Evolutionary conservation across 2,797 vertebrate genomes (phyloP).

Genomic region (Enteromius argenteus): DNA sequence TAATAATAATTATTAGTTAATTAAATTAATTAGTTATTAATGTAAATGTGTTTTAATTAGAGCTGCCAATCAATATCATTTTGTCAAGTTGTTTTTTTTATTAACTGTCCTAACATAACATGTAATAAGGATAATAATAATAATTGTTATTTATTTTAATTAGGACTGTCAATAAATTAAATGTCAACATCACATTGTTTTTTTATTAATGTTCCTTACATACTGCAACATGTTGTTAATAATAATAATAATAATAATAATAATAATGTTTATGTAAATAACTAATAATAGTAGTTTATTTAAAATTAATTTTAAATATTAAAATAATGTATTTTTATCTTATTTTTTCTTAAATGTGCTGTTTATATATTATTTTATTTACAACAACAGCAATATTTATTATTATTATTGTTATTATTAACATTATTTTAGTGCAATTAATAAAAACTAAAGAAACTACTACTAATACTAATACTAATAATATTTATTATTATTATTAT

Average conservation of each 20-base stretch:
- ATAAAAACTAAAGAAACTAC: neutral
- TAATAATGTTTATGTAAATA: neutral
- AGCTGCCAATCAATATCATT: neutral
- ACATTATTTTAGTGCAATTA: neutral
- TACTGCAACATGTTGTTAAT: neutral
- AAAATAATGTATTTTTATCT: neutral
- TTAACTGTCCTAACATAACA: neutral
- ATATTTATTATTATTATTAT: no score
- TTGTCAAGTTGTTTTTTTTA: neutral
- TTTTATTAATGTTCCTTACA: neutral
- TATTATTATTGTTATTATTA: no score
- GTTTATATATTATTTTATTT: no score
- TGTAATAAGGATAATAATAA: neutral
- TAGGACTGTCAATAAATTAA: neutral
- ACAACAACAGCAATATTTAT: no score
- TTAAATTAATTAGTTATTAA: neutral
- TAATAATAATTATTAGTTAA: neutral
- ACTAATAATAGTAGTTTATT: neutral
- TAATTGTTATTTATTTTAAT: neutral
- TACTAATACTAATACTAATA: no score
- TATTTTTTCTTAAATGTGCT: no score
- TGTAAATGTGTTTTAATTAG: neutral
- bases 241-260: neutral
- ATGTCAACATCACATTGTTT: neutral
- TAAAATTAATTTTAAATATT: neutral